These are phyloP conservation scores for Cebidichthys violaceus DNA, from an alignment of 2,113 vertebrate species.

Conservation along the genomic window DNA sequence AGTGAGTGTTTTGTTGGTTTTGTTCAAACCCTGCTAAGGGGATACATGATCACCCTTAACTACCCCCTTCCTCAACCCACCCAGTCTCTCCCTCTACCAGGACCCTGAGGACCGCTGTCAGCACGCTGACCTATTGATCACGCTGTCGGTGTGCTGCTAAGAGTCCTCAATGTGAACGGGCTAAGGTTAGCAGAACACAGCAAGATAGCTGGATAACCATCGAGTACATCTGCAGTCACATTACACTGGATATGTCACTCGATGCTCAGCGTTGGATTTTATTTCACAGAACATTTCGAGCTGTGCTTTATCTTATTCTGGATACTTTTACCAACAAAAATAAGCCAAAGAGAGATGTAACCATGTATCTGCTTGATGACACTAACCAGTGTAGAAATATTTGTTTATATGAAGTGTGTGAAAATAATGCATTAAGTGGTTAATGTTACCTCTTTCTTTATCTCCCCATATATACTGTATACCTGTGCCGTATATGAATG, in stretches of 20 bases:
- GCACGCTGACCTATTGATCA: conserved; percentile 82
- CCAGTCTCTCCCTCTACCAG: conserved; percentile 45
- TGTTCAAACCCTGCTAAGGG: conserved; percentile 45
- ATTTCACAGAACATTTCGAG: conserved; percentile 61
- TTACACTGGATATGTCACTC: conserved; percentile 67
- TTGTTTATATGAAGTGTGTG: not conserved
- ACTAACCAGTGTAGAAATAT: not conserved
- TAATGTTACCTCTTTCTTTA: not conserved
- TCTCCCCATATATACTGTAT: not conserved
- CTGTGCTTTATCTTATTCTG: not conserved
- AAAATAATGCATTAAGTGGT: not conserved
- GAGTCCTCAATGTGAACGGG: conserved; percentile 71
- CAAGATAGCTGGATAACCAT: conserved; percentile 73
- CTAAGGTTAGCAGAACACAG: conserved; percentile 77
- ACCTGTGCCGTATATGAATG: not conserved
- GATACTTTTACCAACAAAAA: not conserved
- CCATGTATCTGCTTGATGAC: not conserved
- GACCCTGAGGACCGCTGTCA: conserved; percentile 75
- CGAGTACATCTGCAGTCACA: conserved; percentile 62
- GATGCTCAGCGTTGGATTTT: conserved; percentile 66
- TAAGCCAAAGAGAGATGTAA: not conserved
- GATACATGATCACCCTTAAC: conserved; percentile 73
- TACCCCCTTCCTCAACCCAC: conserved; percentile 51
- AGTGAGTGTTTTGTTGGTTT: conserved; percentile 63
- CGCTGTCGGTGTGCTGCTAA: conserved; percentile 73